Evolutionary conservation across 1,140 invertebrate genomes (phyloP).

Genomic region (Pemphigus obesinymphae): DNA sequence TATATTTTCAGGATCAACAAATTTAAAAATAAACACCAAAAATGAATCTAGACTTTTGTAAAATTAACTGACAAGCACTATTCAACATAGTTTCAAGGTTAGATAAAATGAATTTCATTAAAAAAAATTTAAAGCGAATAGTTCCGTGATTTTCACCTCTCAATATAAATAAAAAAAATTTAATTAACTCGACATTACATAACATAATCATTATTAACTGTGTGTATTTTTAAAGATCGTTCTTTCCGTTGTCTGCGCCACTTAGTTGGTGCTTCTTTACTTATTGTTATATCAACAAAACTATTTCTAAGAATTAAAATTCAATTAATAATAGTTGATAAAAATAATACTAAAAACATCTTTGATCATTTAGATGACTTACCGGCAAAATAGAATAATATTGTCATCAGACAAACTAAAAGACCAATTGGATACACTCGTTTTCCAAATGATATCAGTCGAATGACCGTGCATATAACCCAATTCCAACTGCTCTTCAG

Average conservation of each 20-base stretch:
- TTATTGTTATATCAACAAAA: background rate
- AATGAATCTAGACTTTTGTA: background rate
- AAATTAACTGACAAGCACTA: background rate
- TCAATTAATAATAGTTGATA: background rate
- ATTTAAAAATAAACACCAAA: background rate
- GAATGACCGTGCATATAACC: slow-evolving; percentile 27
- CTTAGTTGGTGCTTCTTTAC: background rate
- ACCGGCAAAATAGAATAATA: slow-evolving; percentile 18
- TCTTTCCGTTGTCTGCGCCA: slow-evolving; percentile 13
- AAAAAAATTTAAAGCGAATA: background rate
- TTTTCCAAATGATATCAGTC: slow-evolving; percentile 10
- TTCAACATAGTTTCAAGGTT: background rate
- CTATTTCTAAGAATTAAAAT: background rate
- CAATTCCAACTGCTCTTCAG: slow-evolving; percentile 24
- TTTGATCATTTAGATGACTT: background rate
- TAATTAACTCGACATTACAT: background rate
- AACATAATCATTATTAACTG: background rate
- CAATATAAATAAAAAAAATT: slow-evolving; percentile 4
- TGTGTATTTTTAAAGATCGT: slow-evolving; percentile 20
- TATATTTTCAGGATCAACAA: background rate
- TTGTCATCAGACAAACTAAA: slow-evolving; percentile 39
- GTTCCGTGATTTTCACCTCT: background rate
- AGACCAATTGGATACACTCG: background rate
- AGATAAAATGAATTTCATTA: background rate
- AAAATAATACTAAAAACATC: background rate